These are phyloP conservation scores for Euplagia quadripunctaria DNA, from an alignment of 2,888 invertebrate genomes.

Conservation along the genomic window DNA sequence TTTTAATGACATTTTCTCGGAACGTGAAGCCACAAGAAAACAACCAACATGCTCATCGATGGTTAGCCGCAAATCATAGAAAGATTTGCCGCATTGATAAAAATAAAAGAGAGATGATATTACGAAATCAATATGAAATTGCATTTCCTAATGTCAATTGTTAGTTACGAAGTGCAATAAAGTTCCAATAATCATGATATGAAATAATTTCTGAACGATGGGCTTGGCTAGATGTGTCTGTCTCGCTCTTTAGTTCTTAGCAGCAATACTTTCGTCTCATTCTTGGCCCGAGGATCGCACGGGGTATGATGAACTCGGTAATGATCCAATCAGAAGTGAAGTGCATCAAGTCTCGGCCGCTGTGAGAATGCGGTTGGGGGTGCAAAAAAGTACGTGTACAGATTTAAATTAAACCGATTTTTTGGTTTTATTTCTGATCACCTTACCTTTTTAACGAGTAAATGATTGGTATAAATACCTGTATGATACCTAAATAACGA, in stretches of 20 bases:
- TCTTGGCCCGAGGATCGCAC: slow-evolving; percentile 82
- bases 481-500: too few relatives aligned
- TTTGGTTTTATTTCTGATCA: slow-evolving; percentile 78
- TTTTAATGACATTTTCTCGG: slow-evolving; percentile 85
- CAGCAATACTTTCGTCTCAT: slow-evolving; percentile 64
- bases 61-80: slow-evolving; percentile 87
- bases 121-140: slow-evolving; percentile 87
- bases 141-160: slow-evolving; percentile 88
- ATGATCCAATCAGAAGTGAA: slow-evolving; percentile 88
- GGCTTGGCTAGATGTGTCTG: slow-evolving; percentile 68
- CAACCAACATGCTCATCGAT: slow-evolving; percentile 74
- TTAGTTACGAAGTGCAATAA: slow-evolving; percentile 88
- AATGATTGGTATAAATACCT: slow-evolving; percentile 41
- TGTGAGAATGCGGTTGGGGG: slow-evolving; percentile 87
- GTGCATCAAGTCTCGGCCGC: slow-evolving; percentile 84
- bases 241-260: slow-evolving; percentile 51
- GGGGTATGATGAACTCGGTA: slow-evolving; percentile 88
- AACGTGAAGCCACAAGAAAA: slow-evolving; percentile 81
- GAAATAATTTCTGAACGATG: slow-evolving; percentile 85
- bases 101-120: slow-evolving; percentile 83
- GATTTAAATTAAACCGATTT: slow-evolving; percentile 85
- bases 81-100: slow-evolving; percentile 86
- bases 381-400: slow-evolving; percentile 84
- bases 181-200: slow-evolving; percentile 88
- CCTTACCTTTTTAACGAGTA: slow-evolving; percentile 55